Evolutionary conservation across 2,113 vertebrate species (phyloP).

Genomic region (Brachionichthys hirsutus): DNA sequence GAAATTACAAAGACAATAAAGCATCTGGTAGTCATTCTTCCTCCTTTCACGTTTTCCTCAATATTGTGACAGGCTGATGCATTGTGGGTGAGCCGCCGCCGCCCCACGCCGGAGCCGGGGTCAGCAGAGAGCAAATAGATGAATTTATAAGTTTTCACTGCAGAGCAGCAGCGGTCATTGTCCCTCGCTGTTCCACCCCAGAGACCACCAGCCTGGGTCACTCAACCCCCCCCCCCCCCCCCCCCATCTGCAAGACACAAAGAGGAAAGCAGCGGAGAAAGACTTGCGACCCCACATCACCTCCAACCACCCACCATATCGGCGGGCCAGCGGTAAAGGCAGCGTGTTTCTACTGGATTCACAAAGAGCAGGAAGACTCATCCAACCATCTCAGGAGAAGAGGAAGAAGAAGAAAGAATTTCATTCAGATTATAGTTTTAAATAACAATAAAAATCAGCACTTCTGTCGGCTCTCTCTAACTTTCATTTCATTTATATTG

Average conservation of each 20-base stretch:
- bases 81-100: constrained; percentile 89
- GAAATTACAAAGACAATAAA: constrained; percentile 98
- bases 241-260: constrained; percentile 49
- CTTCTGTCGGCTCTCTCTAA: too few relatives aligned
- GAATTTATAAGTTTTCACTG: constrained; percentile 99
- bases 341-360: neutral
- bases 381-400: too few relatives aligned
- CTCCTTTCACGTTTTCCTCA: constrained; percentile 89
- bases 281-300: constrained; percentile 9
- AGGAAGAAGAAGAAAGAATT: too few relatives aligned
- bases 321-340: constrained; percentile 38
- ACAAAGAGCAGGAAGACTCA: neutral
- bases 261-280: constrained; percentile 34
- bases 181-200: constrained; percentile 81
- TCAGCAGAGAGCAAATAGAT: constrained; percentile 99
- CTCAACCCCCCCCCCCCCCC: constrained; percentile 45
- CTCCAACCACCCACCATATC: neutral
- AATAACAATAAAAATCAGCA: too few relatives aligned
- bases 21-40: constrained; percentile 98
- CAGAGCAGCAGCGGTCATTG: constrained; percentile 82
- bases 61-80: constrained; percentile 95
- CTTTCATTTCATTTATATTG: too few relatives aligned
- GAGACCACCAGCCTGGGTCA: constrained; percentile 77
- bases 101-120: constrained; percentile 86
- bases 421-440: too few relatives aligned